Conservation (phyloP, 2,888 invertebrate species). For the Troilus luridus region DNA sequence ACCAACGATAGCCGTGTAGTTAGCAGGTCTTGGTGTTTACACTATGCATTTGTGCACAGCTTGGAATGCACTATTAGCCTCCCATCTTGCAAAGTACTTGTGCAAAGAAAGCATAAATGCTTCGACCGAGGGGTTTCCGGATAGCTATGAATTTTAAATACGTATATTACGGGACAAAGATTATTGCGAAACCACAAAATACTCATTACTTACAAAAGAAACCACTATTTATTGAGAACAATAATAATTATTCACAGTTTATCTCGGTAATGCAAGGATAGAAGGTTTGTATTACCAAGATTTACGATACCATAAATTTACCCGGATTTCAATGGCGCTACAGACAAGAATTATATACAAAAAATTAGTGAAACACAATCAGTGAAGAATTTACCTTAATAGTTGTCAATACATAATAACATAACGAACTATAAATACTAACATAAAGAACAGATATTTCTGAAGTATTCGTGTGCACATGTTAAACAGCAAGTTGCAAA, state of each 20-base stretch:
- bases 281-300: neutral
- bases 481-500: no score
- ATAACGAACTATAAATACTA: no score
- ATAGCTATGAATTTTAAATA: neutral
- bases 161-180: neutral
- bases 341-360: neutral
- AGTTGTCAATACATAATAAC: no score
- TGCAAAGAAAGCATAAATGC: neutral
- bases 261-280: neutral
- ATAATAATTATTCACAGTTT: neutral
- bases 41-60: neutral
- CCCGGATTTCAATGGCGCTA: neutral
- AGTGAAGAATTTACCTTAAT: neutral
- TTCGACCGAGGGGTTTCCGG: neutral
- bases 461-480: no score
- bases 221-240: neutral
- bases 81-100: neutral
- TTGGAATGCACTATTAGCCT: slow-evolving; percentile 3
- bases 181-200: neutral
- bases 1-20: neutral
- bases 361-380: neutral
- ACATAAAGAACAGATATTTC: no score
- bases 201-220: neutral
- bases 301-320: neutral
- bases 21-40: slow-evolving; percentile 16